phyloP scores from a whole-genome alignment of 2,888 invertebrate species.

The Eupithecia centaureata region DNA sequence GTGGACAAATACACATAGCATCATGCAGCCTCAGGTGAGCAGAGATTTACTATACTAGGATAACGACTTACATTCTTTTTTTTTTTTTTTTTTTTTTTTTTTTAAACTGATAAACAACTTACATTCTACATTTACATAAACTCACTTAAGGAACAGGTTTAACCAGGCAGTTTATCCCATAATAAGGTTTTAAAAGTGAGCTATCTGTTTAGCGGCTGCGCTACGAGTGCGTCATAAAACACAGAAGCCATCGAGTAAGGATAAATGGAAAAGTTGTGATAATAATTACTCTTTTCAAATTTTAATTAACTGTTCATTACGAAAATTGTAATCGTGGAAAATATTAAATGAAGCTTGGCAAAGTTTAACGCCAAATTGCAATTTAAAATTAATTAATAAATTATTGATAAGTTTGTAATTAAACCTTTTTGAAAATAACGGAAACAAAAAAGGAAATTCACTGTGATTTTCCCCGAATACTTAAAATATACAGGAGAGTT shows the following conservation, averaged over 20 bases:
- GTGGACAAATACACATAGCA: too few species aligned
- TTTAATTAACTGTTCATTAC: slow-evolving; percentile 41
- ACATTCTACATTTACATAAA: not conserved
- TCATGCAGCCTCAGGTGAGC: not conserved
- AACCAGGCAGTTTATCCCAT: not conserved
- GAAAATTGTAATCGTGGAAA: slow-evolving; percentile 31
- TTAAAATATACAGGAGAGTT: too few species aligned
- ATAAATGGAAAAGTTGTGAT: slow-evolving; percentile 42
- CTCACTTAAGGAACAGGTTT: not conserved
- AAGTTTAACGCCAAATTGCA: not conserved
- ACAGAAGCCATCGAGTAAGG: slow-evolving; percentile 38
- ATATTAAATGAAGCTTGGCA: slow-evolving; percentile 3
- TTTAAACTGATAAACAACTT: too few species aligned
- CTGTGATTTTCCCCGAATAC: too few species aligned
- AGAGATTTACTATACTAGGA: not conserved
- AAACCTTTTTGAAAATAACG: too few species aligned
- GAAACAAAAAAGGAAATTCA: too few species aligned
- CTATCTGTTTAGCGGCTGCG: slow-evolving; percentile 18
- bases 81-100: too few species aligned
- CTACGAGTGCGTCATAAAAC: slow-evolving; percentile 33
- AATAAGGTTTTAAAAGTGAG: slow-evolving; percentile 5
- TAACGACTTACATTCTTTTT: too few species aligned
- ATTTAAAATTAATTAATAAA: not conserved
- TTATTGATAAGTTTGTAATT: too few species aligned
- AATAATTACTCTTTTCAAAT: slow-evolving; percentile 43